A percentile compares a stretch with the other conserved stretches of the same genome.
Evolutionary conservation across 1,140 invertebrate species (phyloP).

Genomic region (Heliconius congener): DNA sequence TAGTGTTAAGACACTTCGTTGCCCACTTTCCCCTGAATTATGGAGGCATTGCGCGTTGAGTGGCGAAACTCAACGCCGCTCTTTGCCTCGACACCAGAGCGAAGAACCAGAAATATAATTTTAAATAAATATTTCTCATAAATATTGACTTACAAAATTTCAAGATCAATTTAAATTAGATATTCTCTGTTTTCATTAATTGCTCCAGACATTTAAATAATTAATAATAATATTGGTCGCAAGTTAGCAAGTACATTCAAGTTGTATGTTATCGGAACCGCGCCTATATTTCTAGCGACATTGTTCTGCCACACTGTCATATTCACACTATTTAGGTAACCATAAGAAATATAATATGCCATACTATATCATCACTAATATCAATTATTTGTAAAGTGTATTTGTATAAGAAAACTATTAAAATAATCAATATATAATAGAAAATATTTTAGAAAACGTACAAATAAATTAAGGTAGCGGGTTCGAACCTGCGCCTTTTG

Average conservation of each 20-base stretch:
- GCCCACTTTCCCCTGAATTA: too few species aligned
- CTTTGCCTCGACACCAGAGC: too few species aligned
- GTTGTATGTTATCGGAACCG: not conserved
- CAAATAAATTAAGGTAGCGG: too few species aligned
- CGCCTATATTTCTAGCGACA: not conserved
- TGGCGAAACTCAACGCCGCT: too few species aligned
- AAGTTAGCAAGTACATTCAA: not conserved
- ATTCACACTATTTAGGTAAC: not conserved
- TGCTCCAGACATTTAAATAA: not conserved
- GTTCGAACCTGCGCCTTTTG: too few species aligned
- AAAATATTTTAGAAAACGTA: too few species aligned
- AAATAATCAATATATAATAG: too few species aligned
- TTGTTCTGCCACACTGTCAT: constrained; percentile 3
- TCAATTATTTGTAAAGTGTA: not conserved
- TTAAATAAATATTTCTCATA: not conserved
- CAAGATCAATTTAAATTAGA: not conserved
- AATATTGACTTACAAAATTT: not conserved
- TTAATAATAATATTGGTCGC: not conserved
- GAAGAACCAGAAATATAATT: too few species aligned
- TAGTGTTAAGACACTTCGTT: too few species aligned
- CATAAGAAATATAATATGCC: not conserved
- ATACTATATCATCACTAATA: not conserved
- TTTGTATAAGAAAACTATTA: too few species aligned
- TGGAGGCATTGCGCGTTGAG: too few species aligned
- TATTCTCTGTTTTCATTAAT: not conserved